Percentiles rank a stretch among this genome's conserved stretches.
Evolutionary conservation across 1,140 invertebrate genomes (phyloP).

Genomic region (Zaprionus africanus): DNA sequence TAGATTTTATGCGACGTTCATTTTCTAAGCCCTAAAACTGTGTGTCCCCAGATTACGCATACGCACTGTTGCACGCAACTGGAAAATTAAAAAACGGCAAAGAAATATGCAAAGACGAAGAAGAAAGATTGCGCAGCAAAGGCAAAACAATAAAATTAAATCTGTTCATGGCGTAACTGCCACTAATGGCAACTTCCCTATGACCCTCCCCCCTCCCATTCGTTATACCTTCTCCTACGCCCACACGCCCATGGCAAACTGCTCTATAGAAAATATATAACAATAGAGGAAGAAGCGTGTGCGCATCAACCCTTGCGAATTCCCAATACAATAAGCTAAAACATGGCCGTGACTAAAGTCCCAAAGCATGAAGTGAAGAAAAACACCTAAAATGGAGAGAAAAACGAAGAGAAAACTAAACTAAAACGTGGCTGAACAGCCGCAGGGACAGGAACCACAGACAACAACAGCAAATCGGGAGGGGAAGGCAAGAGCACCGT

Average conservation of each 20-base stretch:
- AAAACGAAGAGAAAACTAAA: conserved; percentile 39
- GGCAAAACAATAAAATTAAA: conserved; percentile 84
- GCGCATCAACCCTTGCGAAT: conserved; percentile 58
- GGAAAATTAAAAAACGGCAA: conserved; percentile 60
- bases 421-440: conserved; percentile 71
- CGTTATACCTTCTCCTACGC: neutral
- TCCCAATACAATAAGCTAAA: conserved; percentile 73
- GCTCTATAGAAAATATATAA: conserved; percentile 70
- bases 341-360: conserved; percentile 50
- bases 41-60: conserved; percentile 69
- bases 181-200: conserved; percentile 70
- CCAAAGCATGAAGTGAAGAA: conserved; percentile 58
- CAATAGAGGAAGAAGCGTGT: conserved; percentile 50
- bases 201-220: conserved; percentile 19
- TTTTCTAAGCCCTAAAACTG: conserved; percentile 76
- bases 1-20: conserved; percentile 58
- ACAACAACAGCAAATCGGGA: conserved; percentile 26
- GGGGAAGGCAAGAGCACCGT: neutral
- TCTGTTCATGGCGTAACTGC: conserved; percentile 49
- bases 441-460: conserved; percentile 29
- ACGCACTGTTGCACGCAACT: conserved; percentile 76
- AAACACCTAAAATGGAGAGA: conserved; percentile 73
- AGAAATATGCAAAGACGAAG: conserved; percentile 46
- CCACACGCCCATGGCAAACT: conserved; percentile 12
- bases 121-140: conserved; percentile 65